Base-by-base conservation (phyloP, 2,888 invertebrate genomes). In the Parascotia fuliginaria region DNA sequence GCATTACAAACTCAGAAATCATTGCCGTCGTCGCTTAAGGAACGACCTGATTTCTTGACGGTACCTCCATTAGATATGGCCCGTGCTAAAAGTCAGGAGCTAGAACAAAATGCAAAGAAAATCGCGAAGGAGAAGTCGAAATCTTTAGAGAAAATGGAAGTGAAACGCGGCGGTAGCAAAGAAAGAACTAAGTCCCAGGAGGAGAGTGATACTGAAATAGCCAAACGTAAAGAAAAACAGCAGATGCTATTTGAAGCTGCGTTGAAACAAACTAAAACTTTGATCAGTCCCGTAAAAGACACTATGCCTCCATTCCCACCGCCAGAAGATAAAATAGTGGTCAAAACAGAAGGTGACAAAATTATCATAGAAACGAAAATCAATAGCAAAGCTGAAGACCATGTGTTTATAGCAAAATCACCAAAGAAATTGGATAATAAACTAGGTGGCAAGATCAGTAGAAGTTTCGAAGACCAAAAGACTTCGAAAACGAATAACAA, bases 161-260 rank as follows among this genome's bases (percentile, higher is more conserved):
- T 94, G 0, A 93, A 92, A 77, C 82, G 94, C 60, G 84, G 86
- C 11, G 72, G 84, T 52, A 94, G 94, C 69, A 94, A 94, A 65
- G 95, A 95, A 77, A 92, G 95, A 56, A 94, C 95, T 3, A 95
- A 94, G 74, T 95, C 95, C 0, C 95, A 95, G 78, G 95, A 95
- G 75, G 95, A 95, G 60, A 95, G 94, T 55, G 95, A 95, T 66
- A 94, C 95, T 0, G 95, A 95, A 77, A 94, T 94, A 38, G 95
- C 94, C 0, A 95, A 95, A 77, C 93, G 96, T 37, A 95, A 95
- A 79, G 95, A 95, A 70, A 94, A 95, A 58, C 96, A 96, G 70
- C 96, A 96, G 75, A 94, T 95, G 92, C 81, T 96, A 1, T 96
- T 96, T 65, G 95, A 96, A 85, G 95, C 95, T 2, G 95, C 95